A percentile compares a stretch with the other conserved stretches of the same genome.
These are phyloP conservation scores for Ceratosolen solmsi DNA, from an alignment of 1,140 invertebrate genomes.

Conservation along the genomic window DNA sequence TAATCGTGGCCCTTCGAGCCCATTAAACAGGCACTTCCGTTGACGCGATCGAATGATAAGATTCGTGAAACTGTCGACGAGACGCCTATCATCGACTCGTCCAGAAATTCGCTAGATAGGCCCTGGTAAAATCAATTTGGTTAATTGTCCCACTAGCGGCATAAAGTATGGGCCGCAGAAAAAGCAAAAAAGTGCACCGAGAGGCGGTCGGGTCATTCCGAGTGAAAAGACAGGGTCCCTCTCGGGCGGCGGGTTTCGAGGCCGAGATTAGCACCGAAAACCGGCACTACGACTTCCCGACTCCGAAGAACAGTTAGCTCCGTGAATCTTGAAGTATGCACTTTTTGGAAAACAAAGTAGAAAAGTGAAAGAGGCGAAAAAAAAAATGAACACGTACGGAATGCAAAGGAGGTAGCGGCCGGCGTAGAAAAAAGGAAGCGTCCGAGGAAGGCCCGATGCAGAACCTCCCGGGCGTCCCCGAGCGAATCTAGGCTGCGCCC, in stretches of 20 bases:
- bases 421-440: neutral
- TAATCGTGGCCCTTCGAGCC: too few relatives aligned
- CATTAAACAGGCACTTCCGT: too few relatives aligned
- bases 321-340: neutral
- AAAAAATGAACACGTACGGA: neutral
- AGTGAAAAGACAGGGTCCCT: neutral
- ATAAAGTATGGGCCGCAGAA: too few relatives aligned
- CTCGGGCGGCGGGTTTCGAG: neutral
- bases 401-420: neutral
- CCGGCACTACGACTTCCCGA: slow-evolving; percentile 6
- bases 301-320: slow-evolving; percentile 9
- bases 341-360: slow-evolving; percentile 1
- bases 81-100: too few relatives aligned
- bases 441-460: neutral
- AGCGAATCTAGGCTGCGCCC: slow-evolving; percentile 24
- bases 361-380: neutral
- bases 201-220: too few relatives aligned
- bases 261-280: slow-evolving; percentile 11
- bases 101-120: too few relatives aligned
- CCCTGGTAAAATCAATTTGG: too few relatives aligned
- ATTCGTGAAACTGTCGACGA: too few relatives aligned
- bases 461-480: neutral
- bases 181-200: neutral
- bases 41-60: too few relatives aligned
- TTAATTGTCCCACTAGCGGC: too few relatives aligned